phyloP scores from a whole-genome alignment of 2,797 vertebrate genomes.

The Tamandua tetradactyla region DNA sequence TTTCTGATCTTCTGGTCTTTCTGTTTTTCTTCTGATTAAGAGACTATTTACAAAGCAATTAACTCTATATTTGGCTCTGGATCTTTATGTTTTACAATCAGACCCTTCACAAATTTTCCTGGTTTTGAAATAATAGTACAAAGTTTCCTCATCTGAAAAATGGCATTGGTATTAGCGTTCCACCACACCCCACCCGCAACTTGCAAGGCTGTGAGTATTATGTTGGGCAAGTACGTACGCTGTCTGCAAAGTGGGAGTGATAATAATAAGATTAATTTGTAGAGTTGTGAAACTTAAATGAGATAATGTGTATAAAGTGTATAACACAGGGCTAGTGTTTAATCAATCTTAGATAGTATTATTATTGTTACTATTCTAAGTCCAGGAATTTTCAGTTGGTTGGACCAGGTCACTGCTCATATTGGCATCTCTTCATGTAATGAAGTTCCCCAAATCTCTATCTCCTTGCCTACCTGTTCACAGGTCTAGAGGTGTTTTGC shows the following conservation, averaged over 20 bases:
- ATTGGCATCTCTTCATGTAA: neutral
- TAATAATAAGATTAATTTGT: neutral
- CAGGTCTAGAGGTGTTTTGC: neutral
- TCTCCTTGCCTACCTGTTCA: neutral
- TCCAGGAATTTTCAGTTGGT: neutral
- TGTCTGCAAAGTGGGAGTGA: neutral
- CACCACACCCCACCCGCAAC: too few species aligned
- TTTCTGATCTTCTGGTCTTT: neutral
- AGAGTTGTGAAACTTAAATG: neutral
- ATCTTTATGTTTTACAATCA: slow-evolving; percentile 16
- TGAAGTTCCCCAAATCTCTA: neutral
- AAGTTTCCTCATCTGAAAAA: neutral
- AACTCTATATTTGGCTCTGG: neutral
- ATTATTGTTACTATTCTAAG: neutral
- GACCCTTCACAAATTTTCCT: neutral
- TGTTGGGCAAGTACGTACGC: neutral
- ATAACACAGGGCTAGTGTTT: neutral
- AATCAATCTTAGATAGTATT: neutral
- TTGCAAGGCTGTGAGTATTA: neutral
- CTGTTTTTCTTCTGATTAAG: slow-evolving; percentile 16
- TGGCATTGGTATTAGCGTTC: neutral
- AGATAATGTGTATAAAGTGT: neutral
- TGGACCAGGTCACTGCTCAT: neutral
- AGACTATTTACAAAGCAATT: neutral
- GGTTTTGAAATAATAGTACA: slow-evolving; percentile 35